Conservation (phyloP, 2,113 vertebrate genomes). For the Cromileptes altivelis region DNA sequence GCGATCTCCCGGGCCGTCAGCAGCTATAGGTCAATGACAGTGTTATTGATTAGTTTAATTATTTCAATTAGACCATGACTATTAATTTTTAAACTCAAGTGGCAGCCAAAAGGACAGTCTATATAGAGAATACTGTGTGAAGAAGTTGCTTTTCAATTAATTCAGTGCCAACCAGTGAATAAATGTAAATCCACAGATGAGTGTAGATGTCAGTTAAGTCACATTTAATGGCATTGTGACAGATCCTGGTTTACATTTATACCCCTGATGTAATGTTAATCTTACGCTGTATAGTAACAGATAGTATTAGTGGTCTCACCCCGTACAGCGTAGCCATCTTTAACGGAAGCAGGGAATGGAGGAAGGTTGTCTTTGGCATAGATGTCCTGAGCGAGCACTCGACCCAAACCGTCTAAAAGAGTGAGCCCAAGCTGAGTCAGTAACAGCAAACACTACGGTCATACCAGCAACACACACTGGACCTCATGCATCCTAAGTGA, state of each 20-base stretch:
- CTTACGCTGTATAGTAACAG: background rate
- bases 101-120: background rate
- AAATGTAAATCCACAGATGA: background rate
- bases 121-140: background rate
- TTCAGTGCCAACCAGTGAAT: background rate
- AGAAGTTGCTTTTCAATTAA: background rate
- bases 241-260: background rate
- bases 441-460: background rate
- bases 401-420: constrained; percentile 94
- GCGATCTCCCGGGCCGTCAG: constrained; percentile 97
- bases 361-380: constrained; percentile 99
- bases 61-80: constrained; percentile 7
- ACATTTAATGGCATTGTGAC: background rate
- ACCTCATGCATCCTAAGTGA: no score
- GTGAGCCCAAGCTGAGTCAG: background rate
- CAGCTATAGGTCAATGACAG: constrained; percentile 86
- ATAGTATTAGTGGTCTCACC: constrained; percentile 81
- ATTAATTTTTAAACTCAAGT: background rate
- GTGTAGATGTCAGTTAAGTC: background rate
- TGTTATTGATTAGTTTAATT: constrained; percentile 31
- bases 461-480: no score
- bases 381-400: constrained; percentile 98
- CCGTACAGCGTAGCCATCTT: constrained; percentile 98
- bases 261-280: background rate
- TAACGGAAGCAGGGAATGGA: constrained; percentile 97